Evolutionary conservation across 2,888 invertebrate genomes (phyloP).

Genomic region (Drosophila limbata): DNA sequence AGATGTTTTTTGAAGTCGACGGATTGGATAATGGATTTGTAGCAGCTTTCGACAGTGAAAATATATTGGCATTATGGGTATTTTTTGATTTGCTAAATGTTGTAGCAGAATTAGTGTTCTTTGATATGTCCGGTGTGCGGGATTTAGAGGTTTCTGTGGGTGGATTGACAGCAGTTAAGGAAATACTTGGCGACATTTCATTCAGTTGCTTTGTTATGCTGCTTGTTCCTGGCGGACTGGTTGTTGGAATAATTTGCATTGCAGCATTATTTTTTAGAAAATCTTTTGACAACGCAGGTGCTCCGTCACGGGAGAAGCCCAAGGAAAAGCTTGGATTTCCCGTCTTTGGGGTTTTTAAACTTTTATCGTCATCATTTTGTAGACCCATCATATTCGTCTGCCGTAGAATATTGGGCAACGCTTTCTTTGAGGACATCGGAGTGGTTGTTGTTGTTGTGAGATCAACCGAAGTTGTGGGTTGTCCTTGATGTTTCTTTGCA

Average conservation of each 20-base stretch:
- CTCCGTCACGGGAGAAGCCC: conserved; percentile 20
- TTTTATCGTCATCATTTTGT: conserved; percentile 7
- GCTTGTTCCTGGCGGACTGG: conserved; percentile 74
- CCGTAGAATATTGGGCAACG: conserved; percentile 1
- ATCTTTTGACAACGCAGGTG: conserved; percentile 41
- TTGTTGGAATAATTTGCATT: conserved; percentile 83
- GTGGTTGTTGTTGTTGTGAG: conserved; percentile 26
- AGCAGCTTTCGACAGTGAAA: conserved; percentile 15
- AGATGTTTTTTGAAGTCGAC: not conserved
- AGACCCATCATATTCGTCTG: not conserved
- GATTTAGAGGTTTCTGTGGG: conserved; percentile 36
- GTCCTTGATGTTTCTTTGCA: conserved; percentile 15
- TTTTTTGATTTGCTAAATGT: conserved; percentile 35
- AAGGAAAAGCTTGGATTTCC: conserved; percentile 30
- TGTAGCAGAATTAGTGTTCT: not conserved
- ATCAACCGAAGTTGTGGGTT: conserved; percentile 29
- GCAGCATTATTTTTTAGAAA: conserved; percentile 62
- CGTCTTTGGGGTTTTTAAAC: not conserved
- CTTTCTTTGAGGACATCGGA: conserved; percentile 2
- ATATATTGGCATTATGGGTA: conserved; percentile 17
- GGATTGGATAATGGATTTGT: not conserved
- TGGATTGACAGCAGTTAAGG: conserved; percentile 73
- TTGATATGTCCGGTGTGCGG: conserved; percentile 24
- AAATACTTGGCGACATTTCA: conserved; percentile 82
- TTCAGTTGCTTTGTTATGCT: conserved; percentile 78